phyloP scores from a whole-genome alignment of 2,797 vertebrate genomes.

The Catostomus latipinnis region DNA sequence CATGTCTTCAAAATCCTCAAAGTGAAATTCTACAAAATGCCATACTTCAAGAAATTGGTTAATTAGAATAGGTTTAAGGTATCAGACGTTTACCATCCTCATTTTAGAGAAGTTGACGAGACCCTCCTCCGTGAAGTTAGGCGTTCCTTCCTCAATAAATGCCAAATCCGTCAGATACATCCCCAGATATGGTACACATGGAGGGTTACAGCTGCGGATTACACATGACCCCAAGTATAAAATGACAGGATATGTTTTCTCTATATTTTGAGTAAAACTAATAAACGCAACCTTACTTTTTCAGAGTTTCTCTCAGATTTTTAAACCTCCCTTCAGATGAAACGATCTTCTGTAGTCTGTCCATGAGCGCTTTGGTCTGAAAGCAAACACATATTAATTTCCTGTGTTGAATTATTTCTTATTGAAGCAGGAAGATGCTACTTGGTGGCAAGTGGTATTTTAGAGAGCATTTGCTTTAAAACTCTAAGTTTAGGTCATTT shows the following conservation, averaged over 20 bases:
- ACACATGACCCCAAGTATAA: neutral
- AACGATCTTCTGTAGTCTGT: conserved; percentile 95
- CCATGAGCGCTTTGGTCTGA: conserved; percentile 94
- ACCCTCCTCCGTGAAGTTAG: conserved; percentile 95
- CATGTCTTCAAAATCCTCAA: neutral
- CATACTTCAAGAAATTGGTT: neutral
- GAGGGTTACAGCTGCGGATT: conserved; percentile 89
- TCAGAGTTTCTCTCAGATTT: conserved; percentile 96
- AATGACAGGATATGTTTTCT: neutral
- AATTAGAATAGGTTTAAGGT: neutral
- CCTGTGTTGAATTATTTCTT: neutral
- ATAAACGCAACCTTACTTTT: conserved; percentile 82
- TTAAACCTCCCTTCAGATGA: conserved; percentile 98
- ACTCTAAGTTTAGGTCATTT: too few species aligned
- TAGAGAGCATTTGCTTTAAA: too few species aligned
- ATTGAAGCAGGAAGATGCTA: neutral
- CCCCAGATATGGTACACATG: conserved; percentile 95
- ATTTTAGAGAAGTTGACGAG: conserved; percentile 99
- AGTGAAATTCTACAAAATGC: neutral
- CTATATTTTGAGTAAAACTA: neutral
- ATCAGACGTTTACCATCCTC: conserved; percentile 89
- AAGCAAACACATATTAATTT: conserved; percentile 45
- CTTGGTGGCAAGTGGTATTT: too few species aligned
- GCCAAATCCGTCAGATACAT: conserved; percentile 98
- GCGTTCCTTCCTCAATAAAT: conserved; percentile 97